Percentiles rank a stretch among this genome's conserved stretches.
Evolutionary conservation across 2,888 invertebrate genomes (phyloP).

Genomic region (Melinaea marsaeus): DNA sequence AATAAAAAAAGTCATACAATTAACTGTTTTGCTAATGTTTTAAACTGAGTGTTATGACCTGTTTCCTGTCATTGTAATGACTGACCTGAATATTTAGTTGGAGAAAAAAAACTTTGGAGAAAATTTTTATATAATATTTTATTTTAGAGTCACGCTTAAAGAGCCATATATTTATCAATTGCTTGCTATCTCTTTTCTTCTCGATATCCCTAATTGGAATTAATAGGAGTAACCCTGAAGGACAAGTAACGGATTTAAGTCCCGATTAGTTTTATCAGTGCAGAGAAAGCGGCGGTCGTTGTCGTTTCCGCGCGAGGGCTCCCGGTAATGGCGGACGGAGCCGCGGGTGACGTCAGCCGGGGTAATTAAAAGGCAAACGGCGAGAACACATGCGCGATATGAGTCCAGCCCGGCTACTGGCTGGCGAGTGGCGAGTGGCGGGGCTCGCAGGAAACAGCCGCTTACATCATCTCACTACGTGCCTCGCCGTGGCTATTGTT

Average conservation of each 20-base stretch:
- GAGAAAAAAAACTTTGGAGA: too few species aligned
- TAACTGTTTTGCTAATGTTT: too few species aligned
- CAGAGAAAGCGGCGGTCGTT: constrained; percentile 74
- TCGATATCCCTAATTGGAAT: neutral
- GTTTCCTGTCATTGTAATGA: too few species aligned
- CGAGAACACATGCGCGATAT: constrained; percentile 45
- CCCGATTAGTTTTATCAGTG: constrained; percentile 45
- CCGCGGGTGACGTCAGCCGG: constrained; percentile 65
- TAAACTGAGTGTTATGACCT: too few species aligned
- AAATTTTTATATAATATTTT: too few species aligned
- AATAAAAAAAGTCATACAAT: too few species aligned
- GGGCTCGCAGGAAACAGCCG: constrained; percentile 66
- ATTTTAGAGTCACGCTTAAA: too few species aligned
- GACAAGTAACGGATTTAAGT: constrained; percentile 41
- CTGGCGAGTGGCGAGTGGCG: constrained; percentile 25
- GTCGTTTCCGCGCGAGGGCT: constrained; percentile 75
- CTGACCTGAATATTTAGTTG: too few species aligned
- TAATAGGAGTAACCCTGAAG: constrained; percentile 42
- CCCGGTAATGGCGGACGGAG: constrained; percentile 60
- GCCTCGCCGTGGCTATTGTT: constrained; percentile 51
- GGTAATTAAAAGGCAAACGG: constrained; percentile 66
- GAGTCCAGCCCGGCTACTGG: constrained; percentile 39
- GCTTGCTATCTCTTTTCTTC: neutral
- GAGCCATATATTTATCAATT: neutral
- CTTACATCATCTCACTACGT: constrained; percentile 69